Evolutionary conservation across 2,888 invertebrate species (phyloP).

Genomic region (Microdon myrmicae): DNA sequence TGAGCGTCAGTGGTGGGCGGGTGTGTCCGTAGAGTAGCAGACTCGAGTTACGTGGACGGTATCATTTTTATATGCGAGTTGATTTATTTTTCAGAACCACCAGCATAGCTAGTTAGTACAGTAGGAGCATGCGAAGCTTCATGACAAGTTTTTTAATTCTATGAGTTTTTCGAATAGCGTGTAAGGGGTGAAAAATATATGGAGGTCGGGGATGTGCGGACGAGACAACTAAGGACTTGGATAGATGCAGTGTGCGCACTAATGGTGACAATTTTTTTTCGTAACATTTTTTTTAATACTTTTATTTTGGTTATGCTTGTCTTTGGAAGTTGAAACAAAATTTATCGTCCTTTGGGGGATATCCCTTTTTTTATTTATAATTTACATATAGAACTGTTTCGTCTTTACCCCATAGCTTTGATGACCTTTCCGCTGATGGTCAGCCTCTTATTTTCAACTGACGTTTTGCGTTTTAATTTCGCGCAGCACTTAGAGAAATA

Average conservation of each 20-base stretch:
- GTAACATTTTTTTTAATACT: too few relatives aligned
- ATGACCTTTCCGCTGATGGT: conserved; percentile 26
- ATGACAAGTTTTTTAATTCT: conserved; percentile 16
- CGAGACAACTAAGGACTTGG: conserved; percentile 18
- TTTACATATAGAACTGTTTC: conserved; percentile 39
- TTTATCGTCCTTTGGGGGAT: conserved; percentile 37
- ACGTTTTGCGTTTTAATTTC: conserved; percentile 29
- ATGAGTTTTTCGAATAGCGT: too few relatives aligned
- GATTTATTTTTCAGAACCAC: conserved; percentile 39
- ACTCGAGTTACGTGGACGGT: conserved; percentile 36
- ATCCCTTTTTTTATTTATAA: conserved; percentile 26
- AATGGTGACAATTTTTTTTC: conserved; percentile 25
- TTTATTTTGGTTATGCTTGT: conserved; percentile 17
- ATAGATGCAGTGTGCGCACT: conserved; percentile 27
- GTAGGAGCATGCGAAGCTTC: conserved; percentile 20
- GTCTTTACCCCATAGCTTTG: conserved; percentile 26
- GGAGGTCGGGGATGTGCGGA: conserved; percentile 1
- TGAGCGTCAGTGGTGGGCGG: too few relatives aligned
- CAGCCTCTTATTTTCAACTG: conserved; percentile 4
- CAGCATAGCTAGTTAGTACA: conserved; percentile 27
- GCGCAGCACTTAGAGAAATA: conserved; percentile 23
- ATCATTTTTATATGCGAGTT: conserved; percentile 39
- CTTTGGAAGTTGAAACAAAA: conserved; percentile 37
- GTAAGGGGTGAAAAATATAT: too few relatives aligned
- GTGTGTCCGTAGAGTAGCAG: too few relatives aligned